These are phyloP conservation scores for Acanthopleura granulata DNA, from an alignment of 2,888 invertebrate species.

Conservation along the genomic window DNA sequence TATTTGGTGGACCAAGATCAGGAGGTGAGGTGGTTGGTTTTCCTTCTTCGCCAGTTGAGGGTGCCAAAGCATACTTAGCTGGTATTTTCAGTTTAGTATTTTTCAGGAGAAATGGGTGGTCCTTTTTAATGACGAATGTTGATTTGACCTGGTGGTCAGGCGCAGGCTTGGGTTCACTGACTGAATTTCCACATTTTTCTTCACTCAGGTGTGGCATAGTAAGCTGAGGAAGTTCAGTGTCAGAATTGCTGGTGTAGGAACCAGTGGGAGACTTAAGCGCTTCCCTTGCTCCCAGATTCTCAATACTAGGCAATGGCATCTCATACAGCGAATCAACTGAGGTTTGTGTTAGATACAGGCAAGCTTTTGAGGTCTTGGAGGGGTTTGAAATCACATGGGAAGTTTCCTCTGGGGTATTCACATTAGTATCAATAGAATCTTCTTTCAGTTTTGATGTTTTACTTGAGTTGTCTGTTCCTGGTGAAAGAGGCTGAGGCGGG, in stretches of 20 bases:
- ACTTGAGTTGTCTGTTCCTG: constrained; percentile 28
- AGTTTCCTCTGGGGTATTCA: not conserved
- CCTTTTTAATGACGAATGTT: too few species aligned
- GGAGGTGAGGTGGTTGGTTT: not conserved
- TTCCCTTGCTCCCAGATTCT: constrained; percentile 29
- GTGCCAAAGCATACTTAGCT: not conserved
- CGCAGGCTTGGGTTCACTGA: not conserved
- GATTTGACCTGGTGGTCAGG: too few species aligned
- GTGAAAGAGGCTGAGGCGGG: constrained; percentile 57
- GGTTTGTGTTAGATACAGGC: constrained; percentile 21
- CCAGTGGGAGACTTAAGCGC: not conserved
- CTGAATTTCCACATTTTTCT: not conserved
- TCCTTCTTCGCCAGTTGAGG: not conserved
- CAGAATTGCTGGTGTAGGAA: constrained; percentile 12
- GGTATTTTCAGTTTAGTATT: not conserved
- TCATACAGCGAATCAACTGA: constrained; percentile 31
- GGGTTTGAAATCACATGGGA: not conserved
- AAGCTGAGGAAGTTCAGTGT: not conserved
- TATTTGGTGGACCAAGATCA: too few species aligned
- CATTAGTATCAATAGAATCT: not conserved
- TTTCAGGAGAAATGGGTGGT: not conserved
- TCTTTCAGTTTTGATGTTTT: not conserved
- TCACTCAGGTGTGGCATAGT: not conserved
- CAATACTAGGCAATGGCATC: constrained; percentile 36
- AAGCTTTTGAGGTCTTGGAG: not conserved